Conservation (phyloP, 2,888 invertebrate genomes). For the Gymnocheta viridis region DNA sequence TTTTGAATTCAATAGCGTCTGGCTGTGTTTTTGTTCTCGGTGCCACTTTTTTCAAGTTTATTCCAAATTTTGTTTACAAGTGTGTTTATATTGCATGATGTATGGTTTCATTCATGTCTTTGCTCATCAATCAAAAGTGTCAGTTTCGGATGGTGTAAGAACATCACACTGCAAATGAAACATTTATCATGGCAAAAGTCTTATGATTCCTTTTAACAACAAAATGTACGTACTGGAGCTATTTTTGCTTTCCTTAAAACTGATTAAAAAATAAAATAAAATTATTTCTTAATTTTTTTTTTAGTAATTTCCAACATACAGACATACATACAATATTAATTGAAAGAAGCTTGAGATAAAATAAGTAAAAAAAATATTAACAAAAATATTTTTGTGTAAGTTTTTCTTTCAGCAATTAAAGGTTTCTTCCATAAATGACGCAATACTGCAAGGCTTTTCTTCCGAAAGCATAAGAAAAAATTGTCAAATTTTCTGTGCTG, state of each 20-base stretch:
- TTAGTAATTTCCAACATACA: not conserved
- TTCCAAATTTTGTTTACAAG: constrained; percentile 15
- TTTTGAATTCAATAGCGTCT: constrained; percentile 34
- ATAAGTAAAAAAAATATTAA: too few relatives aligned
- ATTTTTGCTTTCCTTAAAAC: constrained; percentile 30
- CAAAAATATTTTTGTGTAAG: too few relatives aligned
- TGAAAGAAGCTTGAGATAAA: too few relatives aligned
- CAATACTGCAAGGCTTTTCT: too few relatives aligned
- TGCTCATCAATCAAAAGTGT: constrained; percentile 67
- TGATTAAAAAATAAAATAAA: constrained; percentile 5
- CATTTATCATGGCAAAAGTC: constrained; percentile 54
- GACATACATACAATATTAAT: too few relatives aligned
- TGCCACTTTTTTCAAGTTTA: constrained; percentile 32
- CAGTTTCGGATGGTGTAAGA: constrained; percentile 62
- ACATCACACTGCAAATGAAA: constrained; percentile 34
- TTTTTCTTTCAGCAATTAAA: too few relatives aligned
- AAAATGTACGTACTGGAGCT: not conserved
- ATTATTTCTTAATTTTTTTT: not conserved
- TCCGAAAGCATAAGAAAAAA: too few relatives aligned
- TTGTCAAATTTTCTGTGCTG: too few relatives aligned
- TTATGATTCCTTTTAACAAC: constrained; percentile 4
- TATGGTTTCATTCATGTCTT: constrained; percentile 63
- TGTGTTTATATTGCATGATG: constrained; percentile 33
- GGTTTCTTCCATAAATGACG: too few relatives aligned
- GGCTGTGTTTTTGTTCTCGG: constrained; percentile 34